Evolutionary conservation across 2,113 vertebrate species (phyloP).

Genomic region (Lampris megalopsis): DNA sequence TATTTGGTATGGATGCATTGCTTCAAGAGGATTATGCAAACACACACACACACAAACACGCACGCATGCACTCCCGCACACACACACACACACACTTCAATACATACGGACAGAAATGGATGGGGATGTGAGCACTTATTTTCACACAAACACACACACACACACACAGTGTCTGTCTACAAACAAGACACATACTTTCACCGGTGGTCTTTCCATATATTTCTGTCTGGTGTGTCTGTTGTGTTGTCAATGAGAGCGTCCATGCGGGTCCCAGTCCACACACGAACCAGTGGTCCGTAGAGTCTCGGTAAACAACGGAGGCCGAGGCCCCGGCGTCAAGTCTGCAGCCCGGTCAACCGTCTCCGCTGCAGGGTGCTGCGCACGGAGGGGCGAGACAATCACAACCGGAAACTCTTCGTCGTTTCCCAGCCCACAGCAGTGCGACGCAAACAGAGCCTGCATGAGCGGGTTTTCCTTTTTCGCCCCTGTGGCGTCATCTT

Average conservation of each 20-base stretch:
- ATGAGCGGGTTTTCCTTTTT: no score
- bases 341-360: background rate
- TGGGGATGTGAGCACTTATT: background rate
- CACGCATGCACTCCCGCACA: background rate
- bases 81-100: background rate
- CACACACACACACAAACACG: background rate
- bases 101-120: background rate
- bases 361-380: background rate
- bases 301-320: slow-evolving; percentile 40
- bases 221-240: no score
- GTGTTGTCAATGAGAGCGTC: no score
- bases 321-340: slow-evolving; percentile 40
- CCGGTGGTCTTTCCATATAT: no score
- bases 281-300: slow-evolving; percentile 17
- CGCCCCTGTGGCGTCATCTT: no score
- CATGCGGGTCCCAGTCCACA: no score
- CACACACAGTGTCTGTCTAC: no score
- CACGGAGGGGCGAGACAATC: no score
- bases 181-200: no score
- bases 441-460: no score
- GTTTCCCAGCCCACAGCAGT: no score
- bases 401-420: no score
- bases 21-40: background rate
- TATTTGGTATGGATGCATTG: background rate
- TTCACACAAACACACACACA: slow-evolving; percentile 4